Base-by-base conservation (phyloP, 2,113 vertebrate species). In the Albula goreensis region DNA sequence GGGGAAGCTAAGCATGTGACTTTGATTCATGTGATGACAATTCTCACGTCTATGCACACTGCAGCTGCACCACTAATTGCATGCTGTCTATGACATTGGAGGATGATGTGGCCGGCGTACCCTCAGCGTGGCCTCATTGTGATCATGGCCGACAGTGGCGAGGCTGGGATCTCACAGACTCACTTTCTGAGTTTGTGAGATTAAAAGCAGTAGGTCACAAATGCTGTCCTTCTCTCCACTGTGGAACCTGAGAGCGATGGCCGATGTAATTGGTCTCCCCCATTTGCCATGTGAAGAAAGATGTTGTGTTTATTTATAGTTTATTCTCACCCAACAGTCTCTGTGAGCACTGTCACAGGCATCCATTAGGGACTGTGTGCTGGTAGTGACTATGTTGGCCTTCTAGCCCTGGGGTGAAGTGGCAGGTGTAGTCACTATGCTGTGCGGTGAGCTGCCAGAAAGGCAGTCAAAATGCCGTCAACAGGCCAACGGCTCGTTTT, bases 291-390 rank as follows among this genome's bases (percentile, higher is more conserved):
- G 8, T 49, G 52, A 52, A 51, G 17, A 50, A 50, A 50, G 25
- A 78, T 84, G 4, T 19, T 53, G 53, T 84, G 50, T 83, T 53
- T 81, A 7, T 78, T 82, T 80, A 52, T 56, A 85, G 17, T 83
- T 78, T 4, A 86, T 13, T 70, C 80, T 79, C 3, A 60, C 60
- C 60, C 60, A 22, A 19, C 15, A 66, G 22, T 66, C 22, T 19
- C 22, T 66, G 15, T 66, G 60, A 66, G 6, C 22, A 19, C 17
- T 22, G 17, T 66, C 5, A 2, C 60, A 66, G 17, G 15, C 22
- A 66, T 66, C 60, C 60, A 22, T 3, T 41, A 41, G 31, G 31
- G 31, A 41, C 31, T 66, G 3, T 66, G 2, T 66, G 60, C 60
- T 66, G 4, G 8, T 60, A 60, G 57, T 15, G 3, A 15, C 57